Base-by-base conservation (phyloP, 1,140 invertebrate genomes). In the Bilobella aurantiaca region DNA sequence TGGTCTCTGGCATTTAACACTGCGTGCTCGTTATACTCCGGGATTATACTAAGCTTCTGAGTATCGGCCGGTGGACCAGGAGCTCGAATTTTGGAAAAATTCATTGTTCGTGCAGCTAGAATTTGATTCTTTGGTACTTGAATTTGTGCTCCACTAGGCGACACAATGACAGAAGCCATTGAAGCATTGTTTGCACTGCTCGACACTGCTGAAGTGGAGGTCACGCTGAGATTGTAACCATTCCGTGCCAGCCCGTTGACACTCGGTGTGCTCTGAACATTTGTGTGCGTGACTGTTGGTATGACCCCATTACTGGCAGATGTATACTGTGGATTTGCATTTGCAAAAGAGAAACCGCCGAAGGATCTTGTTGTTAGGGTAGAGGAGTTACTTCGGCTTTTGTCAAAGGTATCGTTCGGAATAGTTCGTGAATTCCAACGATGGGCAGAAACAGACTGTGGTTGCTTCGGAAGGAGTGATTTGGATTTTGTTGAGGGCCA, bases 401-500 rank as follows among this genome's bases (percentile, higher is more conserved):
- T 62, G 12, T 42, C 16, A 49, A 67, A 64, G 53, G 27, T 64
- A 37, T 69, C 68, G n/a, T 69, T 66, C 18, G 53, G 30, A 63
- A 53, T 57, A 28, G 49, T 27, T 60, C 59, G 65, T 14, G 21
- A n/a, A 47, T 12, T 34, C 32, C 37, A 29, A 3, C n/a, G 47
- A 1, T 28, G 58, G 28, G 28, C 25, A 3, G 49, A 53, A 23
- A 31, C 53, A 56, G 63, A 63, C 23, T 37, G 0, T 23, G 25
- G 25, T 25, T 69, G 65, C 30, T 69, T 69, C 8, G 70, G 65
- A 0, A 72, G 61, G 14, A 72, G 57, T 5, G 68, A 69, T 42
- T 72, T 72, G 1, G 49, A 30, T 61, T 69, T 70, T 16, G 66
- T 34, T 21, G 61, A 49, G 0, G 69, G 66, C 71, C 71, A 73